Conservation (phyloP, 2,113 vertebrate genomes). For the Nothobranchius furzeri region DNA sequence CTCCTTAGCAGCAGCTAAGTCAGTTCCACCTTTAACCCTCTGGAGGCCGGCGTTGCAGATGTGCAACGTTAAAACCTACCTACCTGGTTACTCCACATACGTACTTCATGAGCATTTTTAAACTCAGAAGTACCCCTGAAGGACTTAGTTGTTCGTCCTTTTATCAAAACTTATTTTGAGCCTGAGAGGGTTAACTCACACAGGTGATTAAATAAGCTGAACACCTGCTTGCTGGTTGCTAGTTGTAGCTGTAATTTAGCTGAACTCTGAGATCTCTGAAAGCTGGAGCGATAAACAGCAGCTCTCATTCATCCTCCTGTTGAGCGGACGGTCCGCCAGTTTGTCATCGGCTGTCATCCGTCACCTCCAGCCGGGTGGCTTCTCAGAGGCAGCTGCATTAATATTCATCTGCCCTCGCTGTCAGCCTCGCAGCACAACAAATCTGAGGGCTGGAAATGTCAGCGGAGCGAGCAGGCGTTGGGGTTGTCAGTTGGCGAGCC, state of each 20-base stretch:
- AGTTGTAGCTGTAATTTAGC: neutral
- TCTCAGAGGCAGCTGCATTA: slow-evolving; percentile 35
- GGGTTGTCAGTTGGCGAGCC: slow-evolving; percentile 10
- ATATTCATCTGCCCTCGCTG: slow-evolving; percentile 54
- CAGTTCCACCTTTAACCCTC: neutral
- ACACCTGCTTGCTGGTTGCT: neutral
- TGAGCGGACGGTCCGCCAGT: slow-evolving; percentile 17
- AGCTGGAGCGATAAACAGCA: neutral
- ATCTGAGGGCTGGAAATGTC: slow-evolving; percentile 52
- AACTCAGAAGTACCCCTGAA: too few species aligned
- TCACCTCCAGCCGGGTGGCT: slow-evolving; percentile 20
- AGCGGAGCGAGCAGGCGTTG: slow-evolving; percentile 16
- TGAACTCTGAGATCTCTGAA: neutral
- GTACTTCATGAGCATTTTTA: too few species aligned
- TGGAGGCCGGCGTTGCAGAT: too few species aligned
- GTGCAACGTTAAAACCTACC: too few species aligned
- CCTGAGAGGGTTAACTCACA: neutral
- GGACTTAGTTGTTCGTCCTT: too few species aligned
- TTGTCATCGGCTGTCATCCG: slow-evolving; percentile 39
- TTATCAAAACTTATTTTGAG: too few species aligned
- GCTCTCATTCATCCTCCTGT: neutral
- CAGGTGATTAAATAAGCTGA: neutral
- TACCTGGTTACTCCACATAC: too few species aligned
- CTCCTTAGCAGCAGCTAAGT: neutral
- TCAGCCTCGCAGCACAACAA: slow-evolving; percentile 38